A percentile compares a stretch with the other conserved stretches of the same genome.
Evolutionary conservation across 2,888 invertebrate genomes (phyloP).

Genomic region (Drosophila kuntzei): DNA sequence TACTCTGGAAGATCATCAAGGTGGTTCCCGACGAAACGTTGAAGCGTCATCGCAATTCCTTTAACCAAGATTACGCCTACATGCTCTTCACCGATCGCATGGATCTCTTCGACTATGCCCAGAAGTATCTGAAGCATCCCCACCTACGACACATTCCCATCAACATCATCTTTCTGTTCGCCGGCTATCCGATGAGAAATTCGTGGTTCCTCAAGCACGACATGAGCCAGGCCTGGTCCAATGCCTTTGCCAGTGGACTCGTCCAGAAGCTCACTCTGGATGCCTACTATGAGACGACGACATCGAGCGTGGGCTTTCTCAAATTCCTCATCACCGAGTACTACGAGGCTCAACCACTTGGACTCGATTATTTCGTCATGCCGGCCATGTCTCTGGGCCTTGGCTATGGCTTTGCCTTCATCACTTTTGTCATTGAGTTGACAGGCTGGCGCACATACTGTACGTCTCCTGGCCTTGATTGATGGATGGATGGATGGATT

Average conservation of each 20-base stretch:
- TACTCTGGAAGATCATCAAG: constrained; percentile 46
- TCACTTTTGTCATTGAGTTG: constrained; percentile 71
- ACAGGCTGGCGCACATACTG: constrained; percentile 52
- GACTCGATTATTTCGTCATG: constrained; percentile 77
- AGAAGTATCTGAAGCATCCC: constrained; percentile 57
- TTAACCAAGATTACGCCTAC: constrained; percentile 66
- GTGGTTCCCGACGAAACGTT: constrained; percentile 50
- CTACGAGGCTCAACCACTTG: constrained; percentile 50
- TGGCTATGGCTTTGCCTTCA: constrained; percentile 60
- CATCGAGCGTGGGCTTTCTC: constrained; percentile 60
- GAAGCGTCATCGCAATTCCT: constrained; percentile 46
- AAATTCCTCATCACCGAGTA: constrained; percentile 65
- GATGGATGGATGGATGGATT: constrained; percentile 30
- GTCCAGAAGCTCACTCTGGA: constrained; percentile 52
- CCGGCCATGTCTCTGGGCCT: constrained; percentile 70
- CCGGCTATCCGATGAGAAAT: constrained; percentile 68
- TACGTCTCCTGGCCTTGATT: constrained; percentile 45
- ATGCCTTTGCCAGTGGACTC: constrained; percentile 66
- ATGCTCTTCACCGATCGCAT: constrained; percentile 71
- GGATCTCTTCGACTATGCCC: constrained; percentile 62
- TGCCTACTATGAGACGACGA: constrained; percentile 66
- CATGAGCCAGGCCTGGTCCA: constrained; percentile 56
- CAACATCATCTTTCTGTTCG: constrained; percentile 62
- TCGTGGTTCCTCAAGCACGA: constrained; percentile 61
- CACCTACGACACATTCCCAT: constrained; percentile 64